Percentiles rank a stretch among this genome's conserved stretches.
Evolutionary conservation across 2,113 vertebrate species (phyloP).

Genomic region (Tursiops truncatus): DNA sequence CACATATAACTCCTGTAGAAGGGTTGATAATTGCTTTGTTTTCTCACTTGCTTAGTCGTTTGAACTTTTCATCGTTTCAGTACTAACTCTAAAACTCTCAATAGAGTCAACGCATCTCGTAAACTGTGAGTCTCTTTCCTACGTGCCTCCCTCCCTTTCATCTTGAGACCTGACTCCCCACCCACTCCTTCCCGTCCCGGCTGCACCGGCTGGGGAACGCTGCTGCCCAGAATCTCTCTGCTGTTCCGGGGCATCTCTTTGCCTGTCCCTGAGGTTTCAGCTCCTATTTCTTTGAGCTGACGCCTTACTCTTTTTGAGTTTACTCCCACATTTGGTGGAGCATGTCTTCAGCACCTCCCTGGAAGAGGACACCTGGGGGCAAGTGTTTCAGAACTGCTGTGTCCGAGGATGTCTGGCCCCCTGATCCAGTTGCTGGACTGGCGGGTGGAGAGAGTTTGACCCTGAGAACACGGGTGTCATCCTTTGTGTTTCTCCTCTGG

Average conservation of each 20-base stretch:
- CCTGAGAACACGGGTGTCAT: too few species aligned
- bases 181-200: fast-evolving
- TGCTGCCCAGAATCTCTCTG: fast-evolving
- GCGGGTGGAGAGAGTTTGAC: too few species aligned
- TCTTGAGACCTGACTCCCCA: too few species aligned
- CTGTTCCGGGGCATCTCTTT: fast-evolving
- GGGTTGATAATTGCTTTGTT: neutral
- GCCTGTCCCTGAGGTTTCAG: too few species aligned
- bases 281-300: neutral
- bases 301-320: neutral
- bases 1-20: fast-evolving
- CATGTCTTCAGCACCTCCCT: neutral
- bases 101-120: fast-evolving
- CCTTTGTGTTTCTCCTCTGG: neutral
- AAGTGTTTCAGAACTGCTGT: fast-evolving
- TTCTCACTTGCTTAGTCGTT: neutral
- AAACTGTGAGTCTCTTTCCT: too few species aligned
- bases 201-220: neutral
- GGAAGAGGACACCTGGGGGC: too few species aligned
- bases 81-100: neutral
- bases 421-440: too few species aligned
- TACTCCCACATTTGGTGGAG: neutral
- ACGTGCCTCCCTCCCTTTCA: fast-evolving
- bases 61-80: neutral
- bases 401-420: too few species aligned